Percentiles rank a stretch among this genome's conserved stretches.
Conservation (phyloP, 2,113 vertebrate genomes). For the Promerops cafer region DNA sequence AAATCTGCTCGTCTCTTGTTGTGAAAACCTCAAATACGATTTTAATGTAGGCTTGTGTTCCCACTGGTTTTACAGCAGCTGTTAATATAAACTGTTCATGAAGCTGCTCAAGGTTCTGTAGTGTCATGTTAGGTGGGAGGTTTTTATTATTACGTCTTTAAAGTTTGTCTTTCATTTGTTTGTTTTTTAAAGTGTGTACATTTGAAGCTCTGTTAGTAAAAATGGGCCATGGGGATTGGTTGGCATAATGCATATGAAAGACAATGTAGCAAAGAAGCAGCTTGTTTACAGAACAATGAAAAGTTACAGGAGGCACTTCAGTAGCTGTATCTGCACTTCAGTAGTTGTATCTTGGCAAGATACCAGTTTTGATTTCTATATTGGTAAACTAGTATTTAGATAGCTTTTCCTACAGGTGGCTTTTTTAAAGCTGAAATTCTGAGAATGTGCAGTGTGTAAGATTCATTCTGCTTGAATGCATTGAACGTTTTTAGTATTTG, state of each 20-base stretch:
- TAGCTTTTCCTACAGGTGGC: not conserved
- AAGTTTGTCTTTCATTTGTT: not conserved
- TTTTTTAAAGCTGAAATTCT: not conserved
- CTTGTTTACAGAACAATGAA: not conserved
- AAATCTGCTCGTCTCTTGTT: not conserved
- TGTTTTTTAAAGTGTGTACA: not conserved
- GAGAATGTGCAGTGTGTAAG: not conserved
- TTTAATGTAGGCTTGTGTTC: not conserved
- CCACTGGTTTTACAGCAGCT: slow-evolving; percentile 22
- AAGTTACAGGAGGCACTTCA: not conserved
- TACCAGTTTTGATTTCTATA: not conserved
- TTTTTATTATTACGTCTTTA: not conserved
- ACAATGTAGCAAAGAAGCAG: not conserved
- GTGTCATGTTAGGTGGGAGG: not conserved
- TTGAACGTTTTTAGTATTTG: not conserved
- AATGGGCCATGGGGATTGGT: not conserved
- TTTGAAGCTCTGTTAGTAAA: slow-evolving; percentile 21
- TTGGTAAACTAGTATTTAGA: not conserved
- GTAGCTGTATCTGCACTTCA: not conserved
- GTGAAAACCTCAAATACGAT: not conserved
- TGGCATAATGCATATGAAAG: not conserved
- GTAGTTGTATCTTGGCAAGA: not conserved
- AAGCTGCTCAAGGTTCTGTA: not conserved
- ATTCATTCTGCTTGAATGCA: not conserved
- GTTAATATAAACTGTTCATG: not conserved